Percentiles rank a stretch among this genome's conserved stretches.
phyloP scores from a whole-genome alignment of 1,140 invertebrate genomes.

The Spodoptera litura region DNA sequence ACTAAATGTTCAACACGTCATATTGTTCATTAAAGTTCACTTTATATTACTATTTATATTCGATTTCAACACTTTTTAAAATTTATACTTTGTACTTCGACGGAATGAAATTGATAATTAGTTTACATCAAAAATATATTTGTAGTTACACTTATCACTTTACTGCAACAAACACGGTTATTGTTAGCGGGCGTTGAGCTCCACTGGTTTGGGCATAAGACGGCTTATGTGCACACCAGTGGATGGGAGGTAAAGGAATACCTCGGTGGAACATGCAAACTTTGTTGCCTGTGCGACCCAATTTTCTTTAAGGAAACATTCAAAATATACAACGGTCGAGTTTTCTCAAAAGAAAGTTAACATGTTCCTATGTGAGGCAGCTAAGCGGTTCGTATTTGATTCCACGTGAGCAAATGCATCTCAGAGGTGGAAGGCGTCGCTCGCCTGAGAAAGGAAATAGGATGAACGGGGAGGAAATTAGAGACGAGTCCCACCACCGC shows the following conservation, averaged over 20 bases:
- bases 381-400: conserved; percentile 81
- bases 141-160: conserved; percentile 79
- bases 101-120: conserved; percentile 78
- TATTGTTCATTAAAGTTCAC: conserved; percentile 68
- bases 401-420: conserved; percentile 73
- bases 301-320: conserved; percentile 33
- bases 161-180: conserved; percentile 65
- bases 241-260: conserved; percentile 57
- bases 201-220: conserved; percentile 74
- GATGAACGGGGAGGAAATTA: conserved; percentile 62
- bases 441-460: conserved; percentile 61
- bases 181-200: conserved; percentile 24
- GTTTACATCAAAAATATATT: conserved; percentile 79
- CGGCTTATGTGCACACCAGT: conserved; percentile 74
- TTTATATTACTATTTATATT: conserved; percentile 57
- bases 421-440: conserved; percentile 82
- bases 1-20: conserved; percentile 66
- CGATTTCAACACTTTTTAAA: conserved; percentile 66
- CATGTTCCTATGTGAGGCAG: conserved; percentile 75
- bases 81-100: conserved; percentile 83
- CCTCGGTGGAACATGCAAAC: conserved; percentile 71
- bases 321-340: conserved; percentile 28
- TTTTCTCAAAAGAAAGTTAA: conserved; percentile 51
- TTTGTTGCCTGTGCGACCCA: conserved; percentile 7
- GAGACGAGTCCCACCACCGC: conserved; percentile 74